These are phyloP conservation scores for Lasioglossum morio DNA, from an alignment of 2,888 invertebrate genomes.

Conservation along the genomic window DNA sequence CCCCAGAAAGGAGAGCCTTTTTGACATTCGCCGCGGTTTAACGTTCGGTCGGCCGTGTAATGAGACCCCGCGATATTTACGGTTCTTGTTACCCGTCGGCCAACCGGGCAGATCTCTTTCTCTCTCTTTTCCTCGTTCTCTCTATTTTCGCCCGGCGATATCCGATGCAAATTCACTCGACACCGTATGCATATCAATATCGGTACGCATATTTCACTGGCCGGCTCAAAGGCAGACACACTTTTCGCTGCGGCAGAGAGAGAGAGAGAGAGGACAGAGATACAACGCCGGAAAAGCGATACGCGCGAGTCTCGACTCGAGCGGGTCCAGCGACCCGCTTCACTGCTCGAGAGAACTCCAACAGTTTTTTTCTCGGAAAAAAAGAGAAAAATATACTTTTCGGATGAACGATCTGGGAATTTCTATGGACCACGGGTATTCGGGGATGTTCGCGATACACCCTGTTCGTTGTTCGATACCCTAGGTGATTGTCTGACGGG, in stretches of 20 bases:
- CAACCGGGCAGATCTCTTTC: conserved; percentile 51
- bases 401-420: too few relatives aligned
- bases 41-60: conserved; percentile 49
- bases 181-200: conserved; percentile 64
- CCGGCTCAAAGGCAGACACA: conserved; percentile 45
- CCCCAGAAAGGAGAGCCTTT: conserved; percentile 9
- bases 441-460: too few relatives aligned
- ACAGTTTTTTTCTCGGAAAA: background rate
- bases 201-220: conserved; percentile 54
- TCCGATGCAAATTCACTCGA: conserved; percentile 65
- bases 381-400: background rate
- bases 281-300: background rate
- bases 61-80: conserved; percentile 57
- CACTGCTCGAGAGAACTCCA: background rate
- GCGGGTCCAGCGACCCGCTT: background rate
- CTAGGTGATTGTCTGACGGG: too few relatives aligned
- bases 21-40: conserved; percentile 28
- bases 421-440: too few relatives aligned
- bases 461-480: too few relatives aligned
- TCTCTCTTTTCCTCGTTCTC: background rate
- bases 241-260: background rate
- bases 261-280: background rate
- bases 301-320: background rate
- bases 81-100: conserved; percentile 51
- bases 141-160: conserved; percentile 54